Evolutionary conservation across 2,797 vertebrate genomes (phyloP).

Genomic region (Acanthopagrus latus): DNA sequence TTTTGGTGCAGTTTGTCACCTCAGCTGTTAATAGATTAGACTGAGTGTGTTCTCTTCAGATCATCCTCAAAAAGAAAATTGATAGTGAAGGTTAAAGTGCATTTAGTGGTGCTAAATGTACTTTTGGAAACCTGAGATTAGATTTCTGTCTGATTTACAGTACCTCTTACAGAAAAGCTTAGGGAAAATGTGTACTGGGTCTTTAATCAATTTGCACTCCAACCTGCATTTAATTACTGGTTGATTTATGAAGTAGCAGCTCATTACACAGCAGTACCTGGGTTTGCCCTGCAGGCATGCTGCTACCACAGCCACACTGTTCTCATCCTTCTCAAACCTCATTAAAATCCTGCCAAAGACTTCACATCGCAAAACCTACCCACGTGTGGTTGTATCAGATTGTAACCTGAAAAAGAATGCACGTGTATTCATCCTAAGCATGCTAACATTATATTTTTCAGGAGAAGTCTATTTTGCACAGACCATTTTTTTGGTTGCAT

Average conservation of each 20-base stretch:
- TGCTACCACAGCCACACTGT: constrained; percentile 10
- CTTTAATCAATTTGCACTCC: constrained; percentile 30
- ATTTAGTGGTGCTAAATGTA: background rate
- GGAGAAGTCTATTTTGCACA: too few species aligned
- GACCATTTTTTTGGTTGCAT: too few species aligned
- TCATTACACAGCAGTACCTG: constrained; percentile 32
- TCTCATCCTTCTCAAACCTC: background rate
- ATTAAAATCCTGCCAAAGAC: background rate
- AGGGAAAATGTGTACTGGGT: background rate
- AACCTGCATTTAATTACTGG: constrained; percentile 33
- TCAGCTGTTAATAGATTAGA: background rate
- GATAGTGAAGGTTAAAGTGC: background rate
- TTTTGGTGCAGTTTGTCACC: constrained; percentile 5
- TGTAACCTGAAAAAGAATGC: background rate
- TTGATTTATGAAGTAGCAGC: constrained; percentile 50
- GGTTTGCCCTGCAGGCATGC: constrained; percentile 3
- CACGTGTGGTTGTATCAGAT: constrained; percentile 1
- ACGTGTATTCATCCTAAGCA: too few species aligned
- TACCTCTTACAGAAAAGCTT: background rate
- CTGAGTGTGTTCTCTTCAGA: background rate
- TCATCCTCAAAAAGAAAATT: background rate
- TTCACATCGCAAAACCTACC: background rate
- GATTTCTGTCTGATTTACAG: constrained; percentile 4
- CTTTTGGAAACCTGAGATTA: background rate
- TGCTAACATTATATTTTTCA: too few species aligned